A percentile compares a stretch with the other conserved stretches of the same genome.
Evolutionary conservation across 2,113 vertebrate genomes (phyloP).

Genomic region (Microtus montanus): DNA sequence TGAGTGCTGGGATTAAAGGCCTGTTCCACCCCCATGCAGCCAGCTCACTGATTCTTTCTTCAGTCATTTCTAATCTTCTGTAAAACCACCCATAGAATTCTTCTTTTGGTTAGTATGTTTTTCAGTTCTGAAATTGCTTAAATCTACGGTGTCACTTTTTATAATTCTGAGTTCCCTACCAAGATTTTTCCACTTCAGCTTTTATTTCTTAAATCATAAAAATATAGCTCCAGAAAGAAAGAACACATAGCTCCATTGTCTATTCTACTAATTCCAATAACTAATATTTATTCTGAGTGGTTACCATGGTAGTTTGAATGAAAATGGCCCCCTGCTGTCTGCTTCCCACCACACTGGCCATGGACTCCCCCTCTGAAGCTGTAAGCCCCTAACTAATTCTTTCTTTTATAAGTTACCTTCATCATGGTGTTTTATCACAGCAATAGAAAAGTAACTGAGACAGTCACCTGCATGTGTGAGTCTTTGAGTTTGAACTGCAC

Average conservation of each 20-base stretch:
- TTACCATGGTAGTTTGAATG: not conserved
- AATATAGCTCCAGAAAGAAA: not conserved
- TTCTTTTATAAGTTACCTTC: not conserved
- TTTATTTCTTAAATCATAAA: slow-evolving; percentile 31
- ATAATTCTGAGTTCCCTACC: not conserved
- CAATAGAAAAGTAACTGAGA: not conserved
- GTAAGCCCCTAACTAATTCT: not conserved
- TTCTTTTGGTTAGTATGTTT: not conserved
- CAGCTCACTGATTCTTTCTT: not conserved
- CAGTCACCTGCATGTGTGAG: not conserved
- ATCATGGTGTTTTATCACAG: not conserved
- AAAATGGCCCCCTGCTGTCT: not conserved
- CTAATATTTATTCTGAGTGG: not conserved
- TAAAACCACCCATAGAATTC: not conserved
- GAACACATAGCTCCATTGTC: not conserved
- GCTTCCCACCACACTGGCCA: not conserved
- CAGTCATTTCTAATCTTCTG: not conserved
- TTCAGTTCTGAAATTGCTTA: slow-evolving; percentile 10
- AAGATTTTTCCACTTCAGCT: not conserved
- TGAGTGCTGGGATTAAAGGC: too few species aligned
- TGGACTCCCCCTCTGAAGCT: not conserved
- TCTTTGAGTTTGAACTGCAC: not conserved
- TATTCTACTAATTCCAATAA: not conserved
- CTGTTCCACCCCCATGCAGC: too few species aligned
- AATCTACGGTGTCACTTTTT: not conserved